Conservation (phyloP, 2,797 vertebrate genomes). For the Gouania willdenowi region DNA sequence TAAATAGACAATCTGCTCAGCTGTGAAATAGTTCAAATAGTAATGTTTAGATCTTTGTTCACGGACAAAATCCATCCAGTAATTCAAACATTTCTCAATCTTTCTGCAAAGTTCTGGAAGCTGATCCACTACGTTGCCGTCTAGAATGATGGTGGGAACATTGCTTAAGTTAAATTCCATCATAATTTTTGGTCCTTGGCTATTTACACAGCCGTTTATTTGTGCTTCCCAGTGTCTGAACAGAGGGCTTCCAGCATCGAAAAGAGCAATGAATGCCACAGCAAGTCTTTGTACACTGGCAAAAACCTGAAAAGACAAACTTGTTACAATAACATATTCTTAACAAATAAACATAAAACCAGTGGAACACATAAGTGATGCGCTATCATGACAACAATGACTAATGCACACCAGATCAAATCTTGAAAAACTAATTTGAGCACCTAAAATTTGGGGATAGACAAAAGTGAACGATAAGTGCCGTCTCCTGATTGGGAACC, state of each 20-base stretch:
- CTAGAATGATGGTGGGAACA: slow-evolving; percentile 56
- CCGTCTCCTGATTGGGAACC: no score
- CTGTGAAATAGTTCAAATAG: slow-evolving; percentile 91
- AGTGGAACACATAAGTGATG: no score
- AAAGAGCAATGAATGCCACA: slow-evolving; percentile 84
- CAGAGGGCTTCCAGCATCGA: slow-evolving; percentile 86
- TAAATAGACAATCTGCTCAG: slow-evolving; percentile 91
- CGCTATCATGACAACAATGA: no score
- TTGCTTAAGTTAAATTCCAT: slow-evolving; percentile 78
- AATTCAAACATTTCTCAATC: slow-evolving; percentile 83
- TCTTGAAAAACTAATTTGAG: no score
- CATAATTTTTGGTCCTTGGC: slow-evolving; percentile 48
- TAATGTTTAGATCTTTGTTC: slow-evolving; percentile 79
- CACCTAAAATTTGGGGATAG: no score
- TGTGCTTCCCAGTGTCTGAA: slow-evolving; percentile 84
- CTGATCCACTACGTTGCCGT: slow-evolving; percentile 67
- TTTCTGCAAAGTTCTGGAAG: slow-evolving; percentile 83
- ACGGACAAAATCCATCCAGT: slow-evolving; percentile 83
- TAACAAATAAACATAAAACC: no score
- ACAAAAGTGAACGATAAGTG: no score
- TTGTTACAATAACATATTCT: background rate
- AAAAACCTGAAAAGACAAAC: slow-evolving; percentile 79
- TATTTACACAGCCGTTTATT: slow-evolving; percentile 70
- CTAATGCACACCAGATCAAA: no score
- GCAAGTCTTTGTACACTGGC: slow-evolving; percentile 83